Evolutionary conservation across 2,888 invertebrate genomes (phyloP).

Genomic region (Andrena praecox): DNA sequence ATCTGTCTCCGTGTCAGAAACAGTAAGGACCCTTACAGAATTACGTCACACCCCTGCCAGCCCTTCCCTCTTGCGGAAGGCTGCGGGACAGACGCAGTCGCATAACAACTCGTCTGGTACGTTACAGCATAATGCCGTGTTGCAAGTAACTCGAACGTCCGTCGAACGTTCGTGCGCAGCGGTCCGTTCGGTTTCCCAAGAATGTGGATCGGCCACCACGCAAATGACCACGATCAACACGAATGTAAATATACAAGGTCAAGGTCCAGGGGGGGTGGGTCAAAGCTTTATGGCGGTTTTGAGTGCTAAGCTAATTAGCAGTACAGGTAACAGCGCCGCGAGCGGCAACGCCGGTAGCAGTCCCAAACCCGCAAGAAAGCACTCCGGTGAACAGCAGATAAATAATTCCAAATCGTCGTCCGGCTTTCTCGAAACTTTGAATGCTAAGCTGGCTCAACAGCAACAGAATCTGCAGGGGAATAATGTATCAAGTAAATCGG

Average conservation of each 20-base stretch:
- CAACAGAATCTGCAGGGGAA: slow-evolving; percentile 85
- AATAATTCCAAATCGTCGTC: slow-evolving; percentile 83
- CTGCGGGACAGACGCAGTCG: slow-evolving; percentile 72
- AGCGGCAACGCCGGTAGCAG: slow-evolving; percentile 73
- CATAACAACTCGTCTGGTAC: slow-evolving; percentile 59
- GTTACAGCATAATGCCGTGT: slow-evolving; percentile 67
- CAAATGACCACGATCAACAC: slow-evolving; percentile 58
- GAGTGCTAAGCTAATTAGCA: slow-evolving; percentile 88
- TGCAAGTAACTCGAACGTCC: slow-evolving; percentile 76
- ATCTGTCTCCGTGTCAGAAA: slow-evolving; percentile 90
- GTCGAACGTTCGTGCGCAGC: slow-evolving; percentile 75
- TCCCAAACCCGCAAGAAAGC: slow-evolving; percentile 82
- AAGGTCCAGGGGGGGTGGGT: slow-evolving; percentile 87
- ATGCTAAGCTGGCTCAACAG: slow-evolving; percentile 91
- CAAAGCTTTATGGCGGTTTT: slow-evolving; percentile 89
- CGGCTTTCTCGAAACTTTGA: slow-evolving; percentile 92
- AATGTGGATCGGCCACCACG: slow-evolving; percentile 61
- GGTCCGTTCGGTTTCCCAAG: slow-evolving; percentile 70
- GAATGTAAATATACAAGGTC: slow-evolving; percentile 61
- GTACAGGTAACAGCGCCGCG: slow-evolving; percentile 61
- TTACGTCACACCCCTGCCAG: slow-evolving; percentile 95
- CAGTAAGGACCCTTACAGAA: slow-evolving; percentile 94
- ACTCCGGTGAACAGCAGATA: slow-evolving; percentile 84
- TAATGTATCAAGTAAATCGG: slow-evolving; percentile 78
- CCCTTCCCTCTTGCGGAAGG: slow-evolving; percentile 89